Evolutionary conservation across 2,797 vertebrate genomes (phyloP), one percentile per base, ranked within the genome.

Genomic region (Lindbergichthys nudifrons): DNA sequence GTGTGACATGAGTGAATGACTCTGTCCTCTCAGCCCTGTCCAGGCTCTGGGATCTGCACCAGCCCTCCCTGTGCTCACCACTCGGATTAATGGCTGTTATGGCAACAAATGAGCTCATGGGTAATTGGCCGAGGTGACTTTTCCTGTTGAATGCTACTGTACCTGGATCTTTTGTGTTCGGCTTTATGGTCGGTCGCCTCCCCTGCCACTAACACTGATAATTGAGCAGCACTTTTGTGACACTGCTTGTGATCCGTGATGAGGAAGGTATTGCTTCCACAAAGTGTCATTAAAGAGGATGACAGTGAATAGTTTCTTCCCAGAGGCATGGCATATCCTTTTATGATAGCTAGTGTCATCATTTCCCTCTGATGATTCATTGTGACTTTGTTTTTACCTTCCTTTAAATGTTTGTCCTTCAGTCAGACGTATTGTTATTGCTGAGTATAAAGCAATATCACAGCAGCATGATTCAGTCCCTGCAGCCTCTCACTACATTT

Each of bases 71-170:
- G 77, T 75, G 86, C 89, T 91, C 87, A 77, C 84, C 84, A 73
- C 87, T 90, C 73, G 85, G 92, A 95, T 95, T 94, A 94, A 91
- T 87, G 88, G 86, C 83, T 95, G 90, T 95, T 95, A 89, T 93
- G 93, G 92, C 92, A 95, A 95, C 93, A 95, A 61, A 86, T 90
- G 89, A 93, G 88, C 88, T 92, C 87, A 92, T 81, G 91, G 89
- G 88, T 92, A 92, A 93, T 86, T 91, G 93, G 92, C 85, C 51
- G 78, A 85, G 87, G 83, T 88, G 89, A 91, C 83, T 81, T 92
- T 94, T 95, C 91, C 86, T 91, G 87, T 79, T 88, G 83, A 89
- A 93, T 86, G 89, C 83, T 89, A 90, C n/a, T n/a, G n/a, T n/a
- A n/a, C 86, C 79, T 92, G 89, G 84, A 92, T 92, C 90, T 65